A percentile compares a stretch with the other conserved stretches of the same genome.
These are phyloP conservation scores for Astropecten irregularis DNA, from an alignment of 53 echinoderm and acorn worm species.

Conservation along the genomic window DNA sequence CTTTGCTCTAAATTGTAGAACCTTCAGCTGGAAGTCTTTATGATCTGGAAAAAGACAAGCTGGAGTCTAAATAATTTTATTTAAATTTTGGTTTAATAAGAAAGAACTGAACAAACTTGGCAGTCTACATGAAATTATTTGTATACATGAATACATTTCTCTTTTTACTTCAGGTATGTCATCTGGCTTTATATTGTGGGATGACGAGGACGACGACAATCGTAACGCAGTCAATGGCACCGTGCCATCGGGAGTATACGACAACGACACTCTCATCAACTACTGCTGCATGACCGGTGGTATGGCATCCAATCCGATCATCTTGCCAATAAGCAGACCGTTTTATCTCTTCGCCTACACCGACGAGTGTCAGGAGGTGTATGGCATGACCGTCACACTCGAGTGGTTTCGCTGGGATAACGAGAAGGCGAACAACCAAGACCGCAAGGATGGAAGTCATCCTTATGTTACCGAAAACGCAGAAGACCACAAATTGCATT, in stretches of 20 bases:
- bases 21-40: no score
- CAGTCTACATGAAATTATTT: no score
- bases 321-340: constrained; percentile 51
- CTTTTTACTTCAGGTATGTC: constrained; percentile 28
- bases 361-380: constrained; percentile 70
- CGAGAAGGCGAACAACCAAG: constrained; percentile 48
- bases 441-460: constrained; percentile 15
- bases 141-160: no score
- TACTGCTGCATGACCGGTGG: constrained; percentile 70
- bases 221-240: constrained; percentile 44
- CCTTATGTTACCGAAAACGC: constrained; percentile 8
- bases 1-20: no score
- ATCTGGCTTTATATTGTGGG: constrained; percentile 48
- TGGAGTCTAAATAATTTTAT: no score
- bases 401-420: constrained; percentile 66
- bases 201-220: constrained; percentile 38
- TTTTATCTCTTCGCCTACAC: constrained; percentile 56
- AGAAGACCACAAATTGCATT: constrained; percentile 1
- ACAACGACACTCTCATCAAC: constrained; percentile 55
- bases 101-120: no score
- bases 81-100: no score
- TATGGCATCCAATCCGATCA: constrained; percentile 50
- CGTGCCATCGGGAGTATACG: constrained; percentile 52
- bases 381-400: constrained; percentile 52
- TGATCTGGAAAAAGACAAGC: no score